phyloP scores from a whole-genome alignment of 2,888 invertebrate genomes.

The Apoderus coryli region DNA sequence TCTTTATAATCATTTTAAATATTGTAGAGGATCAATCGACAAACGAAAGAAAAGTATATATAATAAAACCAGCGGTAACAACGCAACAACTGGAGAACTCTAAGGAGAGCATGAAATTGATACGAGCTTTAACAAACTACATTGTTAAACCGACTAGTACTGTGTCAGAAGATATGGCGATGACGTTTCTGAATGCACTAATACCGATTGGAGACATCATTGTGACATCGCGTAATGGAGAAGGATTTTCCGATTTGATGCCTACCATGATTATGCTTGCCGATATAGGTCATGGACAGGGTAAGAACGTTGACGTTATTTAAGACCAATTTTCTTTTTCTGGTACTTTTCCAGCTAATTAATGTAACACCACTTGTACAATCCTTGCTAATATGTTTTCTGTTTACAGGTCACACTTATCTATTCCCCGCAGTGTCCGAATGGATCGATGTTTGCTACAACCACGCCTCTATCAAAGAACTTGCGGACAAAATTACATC shows the following conservation, averaged over 20 bases:
- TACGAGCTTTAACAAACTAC: constrained; percentile 56
- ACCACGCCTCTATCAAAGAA: constrained; percentile 41
- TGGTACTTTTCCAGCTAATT: not conserved
- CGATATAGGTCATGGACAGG: constrained; percentile 63
- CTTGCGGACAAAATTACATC: constrained; percentile 39
- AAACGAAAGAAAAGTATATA: too few species aligned
- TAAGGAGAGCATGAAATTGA: constrained; percentile 55
- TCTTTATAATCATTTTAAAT: too few species aligned
- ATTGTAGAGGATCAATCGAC: too few species aligned
- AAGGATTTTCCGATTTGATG: constrained; percentile 67
- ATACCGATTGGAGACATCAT: constrained; percentile 57
- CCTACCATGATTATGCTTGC: constrained; percentile 70
- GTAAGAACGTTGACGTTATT: too few species aligned
- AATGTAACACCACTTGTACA: too few species aligned
- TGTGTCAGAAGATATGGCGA: constrained; percentile 44
- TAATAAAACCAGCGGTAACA: constrained; percentile 32
- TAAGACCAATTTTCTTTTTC: constrained; percentile 29
- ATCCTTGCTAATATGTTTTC: too few species aligned
- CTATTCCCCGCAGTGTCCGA: constrained; percentile 66
- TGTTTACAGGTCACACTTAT: constrained; percentile 57
- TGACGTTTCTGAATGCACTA: constrained; percentile 54
- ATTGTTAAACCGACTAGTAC: constrained; percentile 54
- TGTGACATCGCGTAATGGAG: constrained; percentile 46
- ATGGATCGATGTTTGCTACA: constrained; percentile 64
- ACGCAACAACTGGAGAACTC: too few species aligned